A percentile compares a stretch with the other conserved stretches of the same genome.
Conservation (phyloP, 2,113 vertebrate species). For the Daubentonia madagascariensis region DNA sequence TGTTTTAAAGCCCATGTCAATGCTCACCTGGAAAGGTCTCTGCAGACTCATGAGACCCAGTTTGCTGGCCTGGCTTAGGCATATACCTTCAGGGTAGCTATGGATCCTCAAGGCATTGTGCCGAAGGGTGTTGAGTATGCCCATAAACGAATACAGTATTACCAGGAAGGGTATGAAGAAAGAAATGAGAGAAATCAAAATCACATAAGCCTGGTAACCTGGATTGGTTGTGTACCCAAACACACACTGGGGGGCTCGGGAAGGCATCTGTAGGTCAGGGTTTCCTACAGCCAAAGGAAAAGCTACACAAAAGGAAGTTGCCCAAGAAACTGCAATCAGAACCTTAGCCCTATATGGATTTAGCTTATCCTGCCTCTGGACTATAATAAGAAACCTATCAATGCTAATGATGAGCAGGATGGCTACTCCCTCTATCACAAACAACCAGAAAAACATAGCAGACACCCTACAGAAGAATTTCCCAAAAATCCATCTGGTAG, state of each 20-base stretch:
- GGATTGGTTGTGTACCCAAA: constrained; percentile 92
- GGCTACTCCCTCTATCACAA: constrained; percentile 94
- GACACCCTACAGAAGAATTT: constrained; percentile 93
- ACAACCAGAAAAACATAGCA: constrained; percentile 98
- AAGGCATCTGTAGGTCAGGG: constrained; percentile 91
- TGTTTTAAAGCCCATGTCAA: constrained; percentile 99
- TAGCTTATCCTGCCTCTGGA: constrained; percentile 96
- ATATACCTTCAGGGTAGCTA: constrained; percentile 95
- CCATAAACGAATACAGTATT: constrained; percentile 97
- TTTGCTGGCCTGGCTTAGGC: constrained; percentile 97
- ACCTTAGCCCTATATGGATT: constrained; percentile 95
- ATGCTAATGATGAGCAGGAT: constrained; percentile 98
- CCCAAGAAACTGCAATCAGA: constrained; percentile 94
- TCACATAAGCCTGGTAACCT: constrained; percentile 92
- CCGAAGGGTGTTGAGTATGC: constrained; percentile 96
- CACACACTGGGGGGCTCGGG: constrained; percentile 96
- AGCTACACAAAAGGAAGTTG: constrained; percentile 89
- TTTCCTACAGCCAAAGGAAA: constrained; percentile 93
- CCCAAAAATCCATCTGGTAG: constrained; percentile 94
- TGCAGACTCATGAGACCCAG: constrained; percentile 96
- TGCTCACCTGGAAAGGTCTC: constrained; percentile 96
- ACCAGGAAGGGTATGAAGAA: constrained; percentile 96
- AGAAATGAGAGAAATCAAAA: constrained; percentile 91
- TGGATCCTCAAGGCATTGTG: constrained; percentile 97
- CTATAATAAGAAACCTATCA: constrained; percentile 98